phyloP scores from a whole-genome alignment of 2,888 invertebrate species.

The Thera britannica region DNA sequence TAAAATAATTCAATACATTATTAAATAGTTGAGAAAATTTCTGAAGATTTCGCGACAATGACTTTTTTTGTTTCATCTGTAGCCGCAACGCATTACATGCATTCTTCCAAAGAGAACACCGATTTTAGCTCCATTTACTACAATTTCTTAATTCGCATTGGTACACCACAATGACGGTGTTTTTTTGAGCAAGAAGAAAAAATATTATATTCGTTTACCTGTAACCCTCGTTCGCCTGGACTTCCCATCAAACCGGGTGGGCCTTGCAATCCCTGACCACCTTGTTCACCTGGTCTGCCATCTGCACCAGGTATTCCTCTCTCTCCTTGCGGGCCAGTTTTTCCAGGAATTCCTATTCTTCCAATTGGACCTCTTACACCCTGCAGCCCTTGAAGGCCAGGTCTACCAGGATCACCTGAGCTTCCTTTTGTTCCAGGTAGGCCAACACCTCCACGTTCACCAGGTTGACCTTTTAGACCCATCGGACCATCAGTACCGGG shows the following conservation, averaged over 20 bases:
- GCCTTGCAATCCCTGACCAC: slow-evolving; percentile 91
- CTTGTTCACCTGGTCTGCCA: slow-evolving; percentile 93
- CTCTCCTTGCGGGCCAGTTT: slow-evolving; percentile 89
- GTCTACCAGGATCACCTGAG: slow-evolving; percentile 85
- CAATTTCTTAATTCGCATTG: too few species aligned
- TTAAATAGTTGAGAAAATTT: too few species aligned
- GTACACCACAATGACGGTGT: too few species aligned
- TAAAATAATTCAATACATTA: too few species aligned
- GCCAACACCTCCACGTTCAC: slow-evolving; percentile 87
- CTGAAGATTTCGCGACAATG: too few species aligned
- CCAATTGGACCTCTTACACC: slow-evolving; percentile 88
- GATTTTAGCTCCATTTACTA: too few species aligned
- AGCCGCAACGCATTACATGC: too few species aligned
- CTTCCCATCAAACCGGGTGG: slow-evolving; percentile 90
- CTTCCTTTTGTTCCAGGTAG: slow-evolving; percentile 85
- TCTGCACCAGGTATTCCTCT: slow-evolving; percentile 92
- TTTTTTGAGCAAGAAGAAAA: too few species aligned
- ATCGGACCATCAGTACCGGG: slow-evolving; percentile 91
- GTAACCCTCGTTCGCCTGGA: slow-evolving; percentile 91
- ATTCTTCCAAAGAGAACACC: too few species aligned
- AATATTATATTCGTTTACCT: slow-evolving; percentile 69
- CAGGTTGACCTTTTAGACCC: slow-evolving; percentile 90
- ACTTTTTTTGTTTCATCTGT: too few species aligned
- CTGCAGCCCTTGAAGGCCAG: slow-evolving; percentile 87
- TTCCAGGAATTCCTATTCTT: slow-evolving; percentile 88